Evolutionary conservation across 2,888 invertebrate species (phyloP), one percentile per base, ranked within the genome.

Genomic region (Meandrusa payeni): DNA sequence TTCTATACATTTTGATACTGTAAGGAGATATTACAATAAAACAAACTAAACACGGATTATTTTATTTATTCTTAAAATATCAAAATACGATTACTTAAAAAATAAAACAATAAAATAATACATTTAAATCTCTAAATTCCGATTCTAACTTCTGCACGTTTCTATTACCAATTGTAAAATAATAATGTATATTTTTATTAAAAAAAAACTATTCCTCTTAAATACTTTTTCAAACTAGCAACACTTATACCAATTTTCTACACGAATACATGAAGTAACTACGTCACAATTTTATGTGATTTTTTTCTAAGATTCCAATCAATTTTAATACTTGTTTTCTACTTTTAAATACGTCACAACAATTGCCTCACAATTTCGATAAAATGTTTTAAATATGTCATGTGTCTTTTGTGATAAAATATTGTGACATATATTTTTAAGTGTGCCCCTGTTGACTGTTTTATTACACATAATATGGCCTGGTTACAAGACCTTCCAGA

Each of bases 11-110:
- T n/a, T n/a, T n/a, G n/a, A n/a, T n/a, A n/a, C n/a, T n/a, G n/a
- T n/a, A n/a, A n/a, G n/a, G n/a, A n/a, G n/a, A n/a, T n/a, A n/a
- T n/a, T 10, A 22, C 23, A 45, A 28, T 27, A 33, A 46, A 56
- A 48, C 38, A 61, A 55, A 56, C 53, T 57, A 60, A 40, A 46
- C 11, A 51, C 43, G 22, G 42, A 52, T 53, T 51, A 46, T 51
- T 52, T 52, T 52, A 62, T 59, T 57, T 62, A 61, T 55, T 61
- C 63, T 62, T 63, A 61, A 55, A 57, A 55, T 64, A 64, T 58
- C 57, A 64, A 61, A 61, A 59, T 65, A 59, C 57, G 51, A 57
- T 62, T 53, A 52, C 52, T 58, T 61, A 59, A 54, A 46, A 52
- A 53, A 55, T 58, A 54, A 54, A 49, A 52, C 47, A 47, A 49